Evolutionary conservation across 2,888 invertebrate genomes (phyloP), one percentile per base, ranked within the genome.

Genomic region (Drosophila koepferae): DNA sequence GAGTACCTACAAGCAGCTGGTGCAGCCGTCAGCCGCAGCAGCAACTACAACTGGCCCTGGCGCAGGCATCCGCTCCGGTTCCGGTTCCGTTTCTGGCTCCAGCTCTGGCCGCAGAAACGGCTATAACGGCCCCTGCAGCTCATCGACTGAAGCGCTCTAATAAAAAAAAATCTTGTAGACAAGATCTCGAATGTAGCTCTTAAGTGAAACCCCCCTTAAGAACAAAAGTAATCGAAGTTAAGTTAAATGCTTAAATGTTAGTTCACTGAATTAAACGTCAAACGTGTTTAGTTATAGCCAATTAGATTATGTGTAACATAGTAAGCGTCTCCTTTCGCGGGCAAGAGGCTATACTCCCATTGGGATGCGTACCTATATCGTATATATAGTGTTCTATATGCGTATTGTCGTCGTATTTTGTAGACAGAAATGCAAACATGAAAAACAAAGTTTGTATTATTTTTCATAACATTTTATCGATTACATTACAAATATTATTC

Each of bases 91-190:
- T 7, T 53, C 53, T 14, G 40, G 34, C 18, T 51, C 51, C 16
- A 23, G 53, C 18, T 54, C 53, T n/a, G 55, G 40, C 49, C 69
- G 66, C 48, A 58, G 64, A 4, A 89, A 75, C 51, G 85, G 89
- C 91, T 89, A 93, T 89, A 72, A 93, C 91, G 82, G 94, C 91
- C 93, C 94, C 92, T 85, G 94, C 94, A 71, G 95, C 95, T 56
- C 95, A 93, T 86, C 95, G 95, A 78, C 93, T 94, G 77, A 94
- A 94, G 77, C 94, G 92, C 90, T 92, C 72, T 90, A 85, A 89
- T 20, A 38, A 31, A 16, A 12, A 14, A 41, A 14, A 18, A n/a
- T 59, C 31, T 38, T 16, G 8, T 43, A 44, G 6, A 28, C 28
- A 6, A 28, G 28, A 28, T 28, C 28, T 14, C 40, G 55, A 60